A percentile compares a stretch with the other conserved stretches of the same genome.
Evolutionary conservation across 2,797 vertebrate species (phyloP).

Genomic region (Spinibarbus caldwelli): DNA sequence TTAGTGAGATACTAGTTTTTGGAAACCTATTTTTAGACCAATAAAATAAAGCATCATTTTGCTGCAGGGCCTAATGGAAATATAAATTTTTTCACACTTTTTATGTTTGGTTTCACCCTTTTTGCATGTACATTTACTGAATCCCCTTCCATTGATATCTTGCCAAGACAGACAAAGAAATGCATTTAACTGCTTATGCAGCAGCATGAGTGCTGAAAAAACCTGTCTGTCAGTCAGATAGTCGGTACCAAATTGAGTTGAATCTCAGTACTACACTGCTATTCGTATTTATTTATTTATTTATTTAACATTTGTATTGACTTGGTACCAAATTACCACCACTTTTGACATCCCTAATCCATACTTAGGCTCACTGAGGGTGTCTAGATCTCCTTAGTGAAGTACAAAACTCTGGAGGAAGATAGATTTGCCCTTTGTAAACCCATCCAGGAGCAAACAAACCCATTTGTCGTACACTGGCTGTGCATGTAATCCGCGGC

Average conservation of each 20-base stretch:
- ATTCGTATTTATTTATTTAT: neutral
- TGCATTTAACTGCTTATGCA: too few species aligned
- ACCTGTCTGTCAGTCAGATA: neutral
- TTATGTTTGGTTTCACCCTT: too few species aligned
- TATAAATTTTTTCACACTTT: too few species aligned
- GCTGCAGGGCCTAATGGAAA: too few species aligned
- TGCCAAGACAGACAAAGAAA: too few species aligned
- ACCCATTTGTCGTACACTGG: constrained; percentile 3
- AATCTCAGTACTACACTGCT: neutral
- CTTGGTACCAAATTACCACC: neutral
- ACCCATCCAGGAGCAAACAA: constrained; percentile 26
- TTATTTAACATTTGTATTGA: neutral
- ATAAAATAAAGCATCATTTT: too few species aligned
- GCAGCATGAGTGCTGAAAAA: too few species aligned
- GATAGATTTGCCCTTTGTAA: constrained; percentile 31
- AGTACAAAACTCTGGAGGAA: constrained; percentile 23
- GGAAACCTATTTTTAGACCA: too few species aligned
- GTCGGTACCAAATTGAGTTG: neutral
- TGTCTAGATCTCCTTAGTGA: constrained; percentile 32
- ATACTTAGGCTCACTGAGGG: neutral
- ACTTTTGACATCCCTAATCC: neutral
- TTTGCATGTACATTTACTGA: too few species aligned
- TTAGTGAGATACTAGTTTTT: too few species aligned
- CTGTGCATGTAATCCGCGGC: constrained; percentile 32
- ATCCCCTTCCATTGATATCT: too few species aligned